phyloP scores from a whole-genome alignment of 2,888 invertebrate species.

The Teleogryllus oceanicus region DNA sequence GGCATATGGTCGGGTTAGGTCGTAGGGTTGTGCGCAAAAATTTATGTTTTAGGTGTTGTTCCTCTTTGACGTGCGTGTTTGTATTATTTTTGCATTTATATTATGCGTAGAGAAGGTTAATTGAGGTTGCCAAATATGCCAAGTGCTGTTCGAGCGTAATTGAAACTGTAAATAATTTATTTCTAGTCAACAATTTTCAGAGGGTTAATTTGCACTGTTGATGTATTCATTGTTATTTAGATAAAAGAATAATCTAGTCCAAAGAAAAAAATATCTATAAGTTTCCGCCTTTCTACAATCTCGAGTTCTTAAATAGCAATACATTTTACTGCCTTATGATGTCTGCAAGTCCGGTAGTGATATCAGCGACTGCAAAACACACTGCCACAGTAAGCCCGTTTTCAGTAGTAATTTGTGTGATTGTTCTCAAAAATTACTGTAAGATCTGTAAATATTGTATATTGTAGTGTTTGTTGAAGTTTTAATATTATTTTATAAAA shows the following conservation, averaged over 20 bases:
- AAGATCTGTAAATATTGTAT: not conserved
- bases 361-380: constrained; percentile 78
- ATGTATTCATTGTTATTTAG: no score
- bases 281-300: not conserved
- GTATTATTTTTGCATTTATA: no score
- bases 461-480: not conserved
- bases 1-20: no score
- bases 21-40: no score
- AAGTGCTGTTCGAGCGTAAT: not conserved
- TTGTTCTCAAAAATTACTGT: constrained; percentile 23
- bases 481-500: not conserved
- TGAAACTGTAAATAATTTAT: not conserved
- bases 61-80: no score
- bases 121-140: not conserved
- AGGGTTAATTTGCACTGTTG: no score
- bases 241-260: no score
- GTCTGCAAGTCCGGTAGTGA: constrained; percentile 64
- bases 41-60: no score
- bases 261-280: not conserved
- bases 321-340: constrained; percentile 26
- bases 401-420: constrained; percentile 9
- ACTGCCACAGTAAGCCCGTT: constrained; percentile 72
- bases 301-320: not conserved
- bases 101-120: no score
- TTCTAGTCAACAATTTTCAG: not conserved